Base-by-base conservation (phyloP, 1,140 invertebrate genomes). In the Conus betulinus region DNA sequence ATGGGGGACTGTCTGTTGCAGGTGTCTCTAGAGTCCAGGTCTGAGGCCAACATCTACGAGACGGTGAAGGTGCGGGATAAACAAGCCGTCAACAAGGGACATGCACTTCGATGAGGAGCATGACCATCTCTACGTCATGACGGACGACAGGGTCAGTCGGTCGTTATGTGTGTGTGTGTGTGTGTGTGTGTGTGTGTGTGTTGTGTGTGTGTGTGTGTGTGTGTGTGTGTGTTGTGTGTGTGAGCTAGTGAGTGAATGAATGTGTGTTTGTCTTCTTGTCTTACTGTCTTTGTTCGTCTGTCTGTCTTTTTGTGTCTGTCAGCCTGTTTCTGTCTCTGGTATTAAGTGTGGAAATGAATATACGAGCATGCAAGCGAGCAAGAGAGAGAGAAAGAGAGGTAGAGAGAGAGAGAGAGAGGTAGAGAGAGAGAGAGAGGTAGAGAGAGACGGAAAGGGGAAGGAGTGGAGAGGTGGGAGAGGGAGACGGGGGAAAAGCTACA, bases 41-140 rank as follows among this genome's bases (percentile, higher is more conserved):
- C 96, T 2, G 96, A 97, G 39, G 98, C 98, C 3, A 97, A 97
- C 89, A 98, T 99, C 95, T 99, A 99, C 95, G 98, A 98, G 76
- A 98, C 98, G 93, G 96, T 99, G 90, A 96, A 97, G 60, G 97
- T 99, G 53, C 97, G 98, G 93, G 96, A 97, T 89, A 97, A 97
- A 20, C 97, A 97, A 55, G 95, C 97, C 27, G 97, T 99, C 57
- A 98, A 98, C 94, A 96, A 97, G 90, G 90, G 98, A 99, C 95
- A 97, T 99, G 95, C 97, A 97, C 93, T 98, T 99, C 95, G 98
- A 99, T 96, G 97, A 97, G 90, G 96, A 96, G 51, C 89, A 93
- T 67, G 97, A 98, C 96, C 97, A 99, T 96, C 96, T 99, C 82
- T 99, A 99, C 94, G 98, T 98, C 1, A 98, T 99, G 97, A 99